These are phyloP conservation scores for Capreolus pygargus DNA, from an alignment of 2,113 vertebrate genomes.

Conservation along the genomic window DNA sequence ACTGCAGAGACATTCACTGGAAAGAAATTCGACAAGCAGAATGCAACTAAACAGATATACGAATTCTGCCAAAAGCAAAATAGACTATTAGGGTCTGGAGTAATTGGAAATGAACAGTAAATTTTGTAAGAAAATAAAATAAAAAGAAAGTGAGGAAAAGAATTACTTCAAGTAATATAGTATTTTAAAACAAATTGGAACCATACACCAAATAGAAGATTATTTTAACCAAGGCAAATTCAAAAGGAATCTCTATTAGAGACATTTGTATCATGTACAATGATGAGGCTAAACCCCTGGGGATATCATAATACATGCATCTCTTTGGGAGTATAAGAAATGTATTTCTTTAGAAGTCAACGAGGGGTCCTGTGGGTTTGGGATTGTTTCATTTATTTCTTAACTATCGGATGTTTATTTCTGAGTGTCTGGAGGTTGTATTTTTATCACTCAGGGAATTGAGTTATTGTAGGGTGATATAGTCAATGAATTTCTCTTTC, in stretches of 20 bases:
- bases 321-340: conserved; percentile 7
- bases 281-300: not conserved
- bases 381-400: conserved; percentile 35
- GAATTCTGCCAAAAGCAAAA: conserved; percentile 79
- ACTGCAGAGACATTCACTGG: conserved; percentile 62
- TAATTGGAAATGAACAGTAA: conserved; percentile 78
- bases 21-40: conserved; percentile 81
- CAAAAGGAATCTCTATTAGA: not conserved
- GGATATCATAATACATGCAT: not conserved
- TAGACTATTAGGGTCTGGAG: conserved; percentile 74
- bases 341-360: conserved; percentile 35
- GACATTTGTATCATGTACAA: not conserved
- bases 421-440: conserved; percentile 22
- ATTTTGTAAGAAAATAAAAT: conserved; percentile 48
- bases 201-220: not conserved
- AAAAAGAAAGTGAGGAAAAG: conserved; percentile 10
- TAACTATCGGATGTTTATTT: conserved; percentile 56
- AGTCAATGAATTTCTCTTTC: conserved; percentile 63
- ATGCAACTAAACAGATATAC: conserved; percentile 81
- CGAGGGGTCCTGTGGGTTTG: not conserved
- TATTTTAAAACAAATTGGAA: conserved; percentile 63
- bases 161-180: conserved; percentile 15
- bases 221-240: conserved; percentile 60
- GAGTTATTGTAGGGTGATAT: conserved; percentile 37
- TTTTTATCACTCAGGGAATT: conserved; percentile 56